Evolutionary conservation across 1,140 invertebrate species (phyloP), one percentile per base, ranked within the genome.

Genomic region (Conus ventricosus): DNA sequence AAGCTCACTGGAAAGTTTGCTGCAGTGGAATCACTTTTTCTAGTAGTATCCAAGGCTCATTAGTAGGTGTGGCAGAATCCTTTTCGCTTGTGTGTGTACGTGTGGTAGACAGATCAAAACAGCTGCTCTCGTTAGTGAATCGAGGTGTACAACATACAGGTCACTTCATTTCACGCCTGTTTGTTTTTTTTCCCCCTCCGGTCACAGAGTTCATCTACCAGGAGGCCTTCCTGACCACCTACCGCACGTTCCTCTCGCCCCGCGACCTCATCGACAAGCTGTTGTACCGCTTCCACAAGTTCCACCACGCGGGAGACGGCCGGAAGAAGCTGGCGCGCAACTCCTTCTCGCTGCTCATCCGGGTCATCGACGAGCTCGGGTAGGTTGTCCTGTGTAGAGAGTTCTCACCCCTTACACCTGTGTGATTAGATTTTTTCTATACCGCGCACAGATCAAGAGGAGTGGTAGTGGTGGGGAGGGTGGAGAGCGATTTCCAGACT

Each of bases 201-300:
- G n/a, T 87, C 91, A 55, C 96, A 98, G 98, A 98, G 95, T 98
- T 98, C 95, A 96, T 98, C 94, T 99, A 98, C 96, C 98, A 99
- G 96, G 98, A 99, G 96, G 98, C 98, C 67, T 99, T 99, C 95
- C 96, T 99, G 90, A 98, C 98, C 51, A 99, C 98, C 75, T 99
- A 99, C 95, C 96, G 99, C 91, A 99, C 98, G 88, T 99, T 99
- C 95, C 97, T 99, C 92, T 96, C 97, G 81, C 98, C 98, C n/a
- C 95, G 97, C 87, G 97, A 98, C 89, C 96, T 99, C 88, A 97
- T 99, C 90, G 96, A 97, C 92, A 98, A 99, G 95, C 95, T 99
- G 75, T 97, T 98, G 91, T 97, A 97, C 94, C 96, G 99, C 89
- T 98, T 98, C 94, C 97, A 98, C 94, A 97, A 97, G 92, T 98